Evolutionary conservation across 2,113 vertebrate genomes (phyloP).

Genomic region (Cynoglossus semilaevis): DNA sequence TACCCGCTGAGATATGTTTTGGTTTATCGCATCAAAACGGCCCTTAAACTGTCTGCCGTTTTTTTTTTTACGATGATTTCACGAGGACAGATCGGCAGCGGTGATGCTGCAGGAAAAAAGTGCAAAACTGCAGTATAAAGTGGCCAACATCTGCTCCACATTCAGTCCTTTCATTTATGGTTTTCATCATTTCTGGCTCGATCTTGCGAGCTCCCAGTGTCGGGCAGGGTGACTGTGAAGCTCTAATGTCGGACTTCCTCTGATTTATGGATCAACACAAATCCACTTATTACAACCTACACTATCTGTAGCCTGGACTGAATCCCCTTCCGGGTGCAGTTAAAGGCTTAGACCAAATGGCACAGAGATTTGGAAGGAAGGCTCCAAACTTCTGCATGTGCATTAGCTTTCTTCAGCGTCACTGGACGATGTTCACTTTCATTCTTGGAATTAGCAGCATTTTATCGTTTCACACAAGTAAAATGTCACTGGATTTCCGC

Average conservation of each 20-base stretch:
- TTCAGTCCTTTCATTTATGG: constrained; percentile 16
- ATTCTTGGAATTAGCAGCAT: constrained; percentile 23
- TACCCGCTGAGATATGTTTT: not conserved
- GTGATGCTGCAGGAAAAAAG: not conserved
- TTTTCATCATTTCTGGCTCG: constrained; percentile 31
- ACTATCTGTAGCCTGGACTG: constrained; percentile 40
- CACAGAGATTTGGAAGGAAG: constrained; percentile 49
- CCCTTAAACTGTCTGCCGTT: not conserved
- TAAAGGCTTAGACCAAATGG: constrained; percentile 63
- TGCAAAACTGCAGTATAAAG: not conserved
- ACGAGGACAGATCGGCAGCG: not conserved
- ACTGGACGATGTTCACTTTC: constrained; percentile 12
- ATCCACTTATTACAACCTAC: constrained; percentile 56
- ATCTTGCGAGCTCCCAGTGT: constrained; percentile 24
- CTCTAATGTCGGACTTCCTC: constrained; percentile 41
- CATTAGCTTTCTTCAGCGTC: constrained; percentile 9
- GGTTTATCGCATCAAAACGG: not conserved
- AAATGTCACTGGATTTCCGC: constrained; percentile 43
- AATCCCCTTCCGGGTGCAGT: constrained; percentile 50
- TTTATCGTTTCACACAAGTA: constrained; percentile 47
- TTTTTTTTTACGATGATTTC: not conserved
- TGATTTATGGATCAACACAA: constrained; percentile 47
- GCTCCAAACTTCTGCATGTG: constrained; percentile 38
- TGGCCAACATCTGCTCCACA: constrained; percentile 34
- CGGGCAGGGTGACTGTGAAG: constrained; percentile 42